phyloP scores from a whole-genome alignment of 2,113 vertebrate species.

The Strigops habroptila region DNA sequence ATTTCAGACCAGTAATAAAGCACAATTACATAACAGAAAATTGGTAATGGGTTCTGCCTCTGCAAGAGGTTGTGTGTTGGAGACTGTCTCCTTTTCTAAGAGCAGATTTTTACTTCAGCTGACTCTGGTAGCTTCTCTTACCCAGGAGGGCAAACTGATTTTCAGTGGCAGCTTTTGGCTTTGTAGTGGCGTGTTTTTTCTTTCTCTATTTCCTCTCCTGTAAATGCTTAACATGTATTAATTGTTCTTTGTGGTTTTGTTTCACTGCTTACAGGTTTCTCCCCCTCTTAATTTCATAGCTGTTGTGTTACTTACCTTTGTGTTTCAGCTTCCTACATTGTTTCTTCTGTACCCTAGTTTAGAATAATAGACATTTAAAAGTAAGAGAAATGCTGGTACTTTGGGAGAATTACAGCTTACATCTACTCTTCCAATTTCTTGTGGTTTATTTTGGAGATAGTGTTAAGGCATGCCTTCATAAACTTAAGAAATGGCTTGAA shows the following conservation, averaged over 20 bases:
- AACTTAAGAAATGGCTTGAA: not conserved
- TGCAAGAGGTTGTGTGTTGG: not conserved
- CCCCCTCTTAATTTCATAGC: not conserved
- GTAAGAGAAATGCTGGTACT: not conserved
- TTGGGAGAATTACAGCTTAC: not conserved
- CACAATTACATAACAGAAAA: not conserved
- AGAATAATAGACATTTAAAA: not conserved
- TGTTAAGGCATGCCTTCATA: not conserved
- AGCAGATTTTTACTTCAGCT: not conserved
- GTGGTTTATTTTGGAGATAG: not conserved
- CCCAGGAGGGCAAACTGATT: fast-evolving
- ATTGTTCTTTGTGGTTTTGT: not conserved
- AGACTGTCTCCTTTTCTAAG: not conserved
- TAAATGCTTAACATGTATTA: not conserved
- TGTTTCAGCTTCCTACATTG: not conserved
- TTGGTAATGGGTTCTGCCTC: not conserved
- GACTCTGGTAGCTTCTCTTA: not conserved
- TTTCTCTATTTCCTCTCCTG: not conserved
- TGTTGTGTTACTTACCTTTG: not conserved
- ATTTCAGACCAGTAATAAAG: not conserved
- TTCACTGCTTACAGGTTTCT: not conserved
- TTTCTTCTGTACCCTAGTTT: not conserved
- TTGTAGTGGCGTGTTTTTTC: not conserved
- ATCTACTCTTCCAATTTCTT: not conserved
- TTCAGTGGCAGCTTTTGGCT: not conserved